A percentile compares a stretch with the other conserved stretches of the same genome.
These are phyloP conservation scores for Heteropelma amictum DNA, from an alignment of 2,888 invertebrate genomes.

Conservation along the genomic window DNA sequence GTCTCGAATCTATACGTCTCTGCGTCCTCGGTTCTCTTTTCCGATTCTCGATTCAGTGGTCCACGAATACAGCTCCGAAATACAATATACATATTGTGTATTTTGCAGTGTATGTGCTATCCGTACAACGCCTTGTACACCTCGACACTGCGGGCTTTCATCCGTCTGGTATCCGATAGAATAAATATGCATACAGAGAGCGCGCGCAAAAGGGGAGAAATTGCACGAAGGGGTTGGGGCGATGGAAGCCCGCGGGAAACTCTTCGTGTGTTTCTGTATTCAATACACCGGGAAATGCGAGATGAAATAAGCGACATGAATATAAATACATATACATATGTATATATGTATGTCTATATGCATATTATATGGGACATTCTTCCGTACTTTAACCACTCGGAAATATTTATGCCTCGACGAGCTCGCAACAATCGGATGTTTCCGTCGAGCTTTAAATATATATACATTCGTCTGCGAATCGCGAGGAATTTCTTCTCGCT, in stretches of 20 bases:
- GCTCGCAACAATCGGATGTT: too few species aligned
- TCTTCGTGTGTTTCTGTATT: conserved; percentile 36
- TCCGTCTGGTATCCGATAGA: conserved; percentile 7
- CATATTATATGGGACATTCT: too few species aligned
- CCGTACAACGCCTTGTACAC: conserved; percentile 3
- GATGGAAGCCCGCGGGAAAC: conserved; percentile 15
- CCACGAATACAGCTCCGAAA: conserved; percentile 10
- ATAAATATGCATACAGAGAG: conserved; percentile 15
- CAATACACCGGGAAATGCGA: conserved; percentile 20
- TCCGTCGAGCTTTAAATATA: too few species aligned
- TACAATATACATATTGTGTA: background rate
- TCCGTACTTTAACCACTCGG: background rate
- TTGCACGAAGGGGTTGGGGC: conserved; percentile 14
- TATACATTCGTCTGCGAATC: too few species aligned
- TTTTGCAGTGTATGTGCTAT: conserved; percentile 13
- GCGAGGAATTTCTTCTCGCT: too few species aligned
- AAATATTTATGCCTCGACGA: too few species aligned
- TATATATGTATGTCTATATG: background rate
- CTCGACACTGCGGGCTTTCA: conserved; percentile 12
- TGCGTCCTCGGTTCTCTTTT: background rate
- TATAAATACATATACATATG: conserved; percentile 12
- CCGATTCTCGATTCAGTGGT: conserved; percentile 32
- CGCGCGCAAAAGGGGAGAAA: background rate
- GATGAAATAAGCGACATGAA: conserved; percentile 16
- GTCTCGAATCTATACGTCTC: background rate